phyloP scores from a whole-genome alignment of 2,888 invertebrate genomes.

The Nomada fucata region DNA sequence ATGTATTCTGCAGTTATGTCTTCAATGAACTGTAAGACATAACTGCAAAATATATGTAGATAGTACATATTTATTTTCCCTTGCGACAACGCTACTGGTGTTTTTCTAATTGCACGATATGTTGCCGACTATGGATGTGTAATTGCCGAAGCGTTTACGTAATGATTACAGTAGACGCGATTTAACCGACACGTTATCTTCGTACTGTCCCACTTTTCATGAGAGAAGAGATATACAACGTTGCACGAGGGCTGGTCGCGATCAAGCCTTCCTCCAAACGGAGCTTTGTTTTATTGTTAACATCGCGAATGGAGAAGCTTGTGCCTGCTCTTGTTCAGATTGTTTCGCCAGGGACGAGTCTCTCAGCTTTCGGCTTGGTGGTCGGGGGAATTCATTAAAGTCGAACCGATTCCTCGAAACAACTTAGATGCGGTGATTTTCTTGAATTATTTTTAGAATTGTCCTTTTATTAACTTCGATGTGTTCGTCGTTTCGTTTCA shows the following conservation, averaged over 20 bases:
- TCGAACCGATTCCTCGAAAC: background rate
- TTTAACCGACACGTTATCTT: conserved; percentile 63
- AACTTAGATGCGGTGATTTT: background rate
- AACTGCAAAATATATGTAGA: background rate
- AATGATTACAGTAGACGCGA: conserved; percentile 58
- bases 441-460: background rate
- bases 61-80: no score
- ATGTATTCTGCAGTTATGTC: background rate
- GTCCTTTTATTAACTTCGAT: no score
- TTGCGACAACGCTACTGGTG: background rate
- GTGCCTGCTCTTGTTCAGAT: conserved; percentile 10
- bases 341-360: background rate
- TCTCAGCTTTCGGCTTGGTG: background rate
- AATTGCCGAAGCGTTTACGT: conserved; percentile 63
- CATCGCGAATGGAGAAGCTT: background rate
- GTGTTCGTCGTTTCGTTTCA: no score
- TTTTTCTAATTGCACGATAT: conserved; percentile 54
- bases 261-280: conserved; percentile 18
- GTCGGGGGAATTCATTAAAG: background rate
- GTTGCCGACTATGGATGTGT: conserved; percentile 39
- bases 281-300: conserved; percentile 38
- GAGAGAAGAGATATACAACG: conserved; percentile 36
- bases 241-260: conserved; percentile 4
- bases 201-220: conserved; percentile 58
- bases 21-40: background rate